A percentile compares a stretch with the other conserved stretches of the same genome.
Evolutionary conservation across 2,888 invertebrate species (phyloP).

Genomic region (Linnaemya vulpina): DNA sequence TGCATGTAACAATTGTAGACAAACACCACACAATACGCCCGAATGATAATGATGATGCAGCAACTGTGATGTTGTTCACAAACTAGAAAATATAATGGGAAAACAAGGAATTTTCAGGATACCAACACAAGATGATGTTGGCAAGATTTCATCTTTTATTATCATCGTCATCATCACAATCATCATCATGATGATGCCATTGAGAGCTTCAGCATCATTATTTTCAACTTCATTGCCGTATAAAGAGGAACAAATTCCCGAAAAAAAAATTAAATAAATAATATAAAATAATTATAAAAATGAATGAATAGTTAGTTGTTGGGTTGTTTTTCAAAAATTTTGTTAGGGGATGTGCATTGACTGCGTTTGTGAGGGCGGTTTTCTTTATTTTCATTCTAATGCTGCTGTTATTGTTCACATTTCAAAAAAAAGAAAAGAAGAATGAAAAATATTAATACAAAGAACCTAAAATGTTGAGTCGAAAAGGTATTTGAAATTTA

Average conservation of each 20-base stretch:
- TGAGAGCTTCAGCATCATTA: constrained; percentile 33
- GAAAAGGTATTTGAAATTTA: neutral
- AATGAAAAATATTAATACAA: constrained; percentile 32
- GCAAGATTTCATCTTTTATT: constrained; percentile 59
- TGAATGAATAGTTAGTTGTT: constrained; percentile 16
- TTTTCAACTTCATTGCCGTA: constrained; percentile 12
- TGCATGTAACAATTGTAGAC: constrained; percentile 61
- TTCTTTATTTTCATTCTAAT: constrained; percentile 20
- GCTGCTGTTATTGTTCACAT: constrained; percentile 24
- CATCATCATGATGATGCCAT: constrained; percentile 6
- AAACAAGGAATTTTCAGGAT: constrained; percentile 37
- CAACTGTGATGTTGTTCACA: constrained; percentile 64
- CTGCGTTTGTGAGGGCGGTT: constrained; percentile 63
- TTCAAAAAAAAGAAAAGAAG: constrained; percentile 20
- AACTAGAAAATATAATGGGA: constrained; percentile 39
- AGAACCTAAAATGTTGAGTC: constrained; percentile 36
- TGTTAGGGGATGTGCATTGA: constrained; percentile 59
- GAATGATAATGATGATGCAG: constrained; percentile 36
- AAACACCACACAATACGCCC: constrained; percentile 30
- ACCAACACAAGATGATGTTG: constrained; percentile 47
- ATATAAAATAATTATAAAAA: constrained; percentile 22
- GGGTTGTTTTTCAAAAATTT: constrained; percentile 15
- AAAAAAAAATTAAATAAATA: constrained; percentile 12
- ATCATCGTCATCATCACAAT: constrained; percentile 47
- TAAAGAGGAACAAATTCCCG: constrained; percentile 36